These are phyloP conservation scores for Chitala chitala DNA, from an alignment of 2,113 vertebrate species.

Conservation along the genomic window DNA sequence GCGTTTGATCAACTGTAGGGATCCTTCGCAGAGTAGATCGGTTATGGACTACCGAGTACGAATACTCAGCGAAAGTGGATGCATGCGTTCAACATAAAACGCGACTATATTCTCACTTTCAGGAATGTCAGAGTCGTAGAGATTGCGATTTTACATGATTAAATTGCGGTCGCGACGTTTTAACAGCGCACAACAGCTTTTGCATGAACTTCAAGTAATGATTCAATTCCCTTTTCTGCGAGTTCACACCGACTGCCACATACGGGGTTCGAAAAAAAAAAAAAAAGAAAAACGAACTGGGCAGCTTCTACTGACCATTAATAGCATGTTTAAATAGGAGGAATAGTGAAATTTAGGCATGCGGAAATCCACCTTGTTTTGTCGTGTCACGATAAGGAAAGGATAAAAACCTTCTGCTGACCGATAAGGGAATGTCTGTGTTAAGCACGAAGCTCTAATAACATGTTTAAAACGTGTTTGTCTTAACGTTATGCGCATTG, in stretches of 20 bases:
- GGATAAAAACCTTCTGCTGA: too few species aligned
- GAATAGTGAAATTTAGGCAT: too few species aligned
- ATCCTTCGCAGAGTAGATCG: background rate
- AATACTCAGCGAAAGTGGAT: background rate
- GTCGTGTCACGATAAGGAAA: too few species aligned
- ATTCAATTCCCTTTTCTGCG: background rate
- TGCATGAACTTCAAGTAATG: background rate
- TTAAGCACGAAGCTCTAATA: too few species aligned
- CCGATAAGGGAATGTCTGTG: too few species aligned
- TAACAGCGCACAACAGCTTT: background rate
- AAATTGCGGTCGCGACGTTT: background rate
- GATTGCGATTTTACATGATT: background rate
- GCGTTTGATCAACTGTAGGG: background rate
- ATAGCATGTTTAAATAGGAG: too few species aligned
- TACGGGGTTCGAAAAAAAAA: background rate
- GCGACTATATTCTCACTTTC: background rate
- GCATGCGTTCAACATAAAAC: background rate
- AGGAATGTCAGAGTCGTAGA: background rate
- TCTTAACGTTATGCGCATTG: too few species aligned
- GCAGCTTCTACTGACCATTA: too few species aligned
- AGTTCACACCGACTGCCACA: background rate
- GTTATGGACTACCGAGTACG: background rate
- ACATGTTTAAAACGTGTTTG: too few species aligned
- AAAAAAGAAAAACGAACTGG: too few species aligned
- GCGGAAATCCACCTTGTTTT: too few species aligned